phyloP scores from a whole-genome alignment of 1,140 invertebrate species.

The Zaprionus vittiger region DNA sequence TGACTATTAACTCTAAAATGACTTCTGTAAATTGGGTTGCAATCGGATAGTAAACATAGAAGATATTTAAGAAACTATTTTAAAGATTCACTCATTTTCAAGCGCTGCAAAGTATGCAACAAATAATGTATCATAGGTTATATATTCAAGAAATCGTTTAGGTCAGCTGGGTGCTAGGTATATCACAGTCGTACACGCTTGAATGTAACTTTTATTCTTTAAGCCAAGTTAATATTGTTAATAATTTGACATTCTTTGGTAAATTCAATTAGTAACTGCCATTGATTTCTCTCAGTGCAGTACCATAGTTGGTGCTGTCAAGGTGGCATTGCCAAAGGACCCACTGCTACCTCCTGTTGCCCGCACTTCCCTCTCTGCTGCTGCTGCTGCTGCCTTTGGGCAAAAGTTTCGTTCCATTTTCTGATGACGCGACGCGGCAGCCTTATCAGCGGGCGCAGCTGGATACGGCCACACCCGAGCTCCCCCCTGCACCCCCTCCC shows the following conservation, averaged over 20 bases:
- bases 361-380: not conserved
- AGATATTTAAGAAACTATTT: no score
- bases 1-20: no score
- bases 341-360: not conserved
- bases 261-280: not conserved
- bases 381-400: not conserved
- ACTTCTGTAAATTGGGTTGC: no score
- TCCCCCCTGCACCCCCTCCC: not conserved
- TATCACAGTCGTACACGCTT: no score
- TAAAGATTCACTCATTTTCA: no score
- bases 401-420: constrained; percentile 60
- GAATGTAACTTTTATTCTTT: no score
- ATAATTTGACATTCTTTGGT: not conserved
- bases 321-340: constrained; percentile 28
- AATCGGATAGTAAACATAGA: no score
- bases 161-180: no score
- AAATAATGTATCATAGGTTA: no score
- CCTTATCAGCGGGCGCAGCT: constrained; percentile 39
- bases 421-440: constrained; percentile 61
- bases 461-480: constrained; percentile 37
- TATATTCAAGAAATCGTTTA: no score
- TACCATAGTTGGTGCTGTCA: constrained; percentile 20
- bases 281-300: not conserved
- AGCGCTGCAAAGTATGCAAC: no score
- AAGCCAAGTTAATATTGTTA: no score